Base-by-base conservation (phyloP, 2,113 vertebrate species). In the Siniperca knerii region DNA sequence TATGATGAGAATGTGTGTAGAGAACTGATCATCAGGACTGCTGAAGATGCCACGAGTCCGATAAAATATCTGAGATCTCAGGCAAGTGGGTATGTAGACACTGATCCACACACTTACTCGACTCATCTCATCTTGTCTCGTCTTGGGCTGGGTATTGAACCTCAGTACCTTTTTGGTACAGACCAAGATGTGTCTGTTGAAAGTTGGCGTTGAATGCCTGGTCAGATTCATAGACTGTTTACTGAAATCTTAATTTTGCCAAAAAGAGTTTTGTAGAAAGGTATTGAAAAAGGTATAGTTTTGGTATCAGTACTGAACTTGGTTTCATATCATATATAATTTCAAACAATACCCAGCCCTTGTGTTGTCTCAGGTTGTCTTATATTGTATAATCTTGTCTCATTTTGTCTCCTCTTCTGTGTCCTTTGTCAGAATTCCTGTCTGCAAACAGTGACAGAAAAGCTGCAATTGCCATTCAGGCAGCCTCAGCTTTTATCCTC, bases 401-500 rank as follows among this genome's bases (percentile, higher is more conserved):
- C 25, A 16, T 75, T 48, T 52, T 35, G 20, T 76, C 69, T 73
- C 72, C 44, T 25, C 37, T 77, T 46, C 44, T 55, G 35, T 37
- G 35, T 37, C 35, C 35, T 33, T 87, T 73, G 25, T 72, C 75
- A 78, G 8, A 70, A 66, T 77, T 57, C 78, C 35, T 46, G 54
- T 60, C 29, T 48, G 68, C 40, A 73, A 80, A 81, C 68, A 40
- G 40, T 35, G 42, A 82, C 67, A 82, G 67, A 85, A 84, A 65
- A 61, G 48, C 73, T 77, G 70, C 84, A 73, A 68, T 72, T 69
- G 42, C 64, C 74, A 66, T 42, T 82, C 84, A 77, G 52, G 15
- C 64, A 82, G 81, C 8, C 60, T 57, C 79, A 55, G 44, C 66
- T 83, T 84, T 86, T 76, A 81, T 85, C 76, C 79, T 76, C 66